Evolutionary conservation across 2,888 invertebrate species (phyloP).

Genomic region (Ctenicera cuprea): DNA sequence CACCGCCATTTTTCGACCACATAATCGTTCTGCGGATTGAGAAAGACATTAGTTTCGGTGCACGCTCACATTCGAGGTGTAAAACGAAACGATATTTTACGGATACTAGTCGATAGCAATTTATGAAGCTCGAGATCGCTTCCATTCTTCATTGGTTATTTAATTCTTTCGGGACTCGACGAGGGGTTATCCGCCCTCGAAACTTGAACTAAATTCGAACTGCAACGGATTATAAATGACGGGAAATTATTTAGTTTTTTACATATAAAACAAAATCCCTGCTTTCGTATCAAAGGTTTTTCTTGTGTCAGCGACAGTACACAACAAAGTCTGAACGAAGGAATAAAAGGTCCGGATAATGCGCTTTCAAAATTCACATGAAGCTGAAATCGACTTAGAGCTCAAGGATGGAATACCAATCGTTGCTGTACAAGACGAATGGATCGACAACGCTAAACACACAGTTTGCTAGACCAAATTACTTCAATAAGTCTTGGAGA

Average conservation of each 20-base stretch:
- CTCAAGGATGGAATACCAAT: constrained; percentile 34
- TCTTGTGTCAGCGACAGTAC: constrained; percentile 13
- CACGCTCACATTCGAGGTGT: constrained; percentile 49
- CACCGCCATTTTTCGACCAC: constrained; percentile 57
- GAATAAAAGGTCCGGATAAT: constrained; percentile 26
- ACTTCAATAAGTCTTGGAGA: constrained; percentile 49
- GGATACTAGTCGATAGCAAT: constrained; percentile 55
- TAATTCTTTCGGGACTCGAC: constrained; percentile 14
- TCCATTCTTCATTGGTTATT: constrained; percentile 26
- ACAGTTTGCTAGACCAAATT: constrained; percentile 50
- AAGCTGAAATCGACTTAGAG: constrained; percentile 32
- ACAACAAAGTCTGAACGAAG: constrained; percentile 9
- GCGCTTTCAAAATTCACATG: constrained; percentile 29
- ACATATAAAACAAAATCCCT: not conserved
- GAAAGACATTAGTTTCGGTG: constrained; percentile 56
- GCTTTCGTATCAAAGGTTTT: not conserved
- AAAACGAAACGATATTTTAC: constrained; percentile 56
- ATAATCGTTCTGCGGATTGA: constrained; percentile 57
- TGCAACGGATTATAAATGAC: not conserved
- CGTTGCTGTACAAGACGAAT: constrained; percentile 41
- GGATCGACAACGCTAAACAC: constrained; percentile 47
- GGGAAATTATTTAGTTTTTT: not conserved
- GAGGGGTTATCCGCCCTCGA: constrained; percentile 9
- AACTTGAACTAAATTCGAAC: not conserved
- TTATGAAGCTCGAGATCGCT: constrained; percentile 54